Evolutionary conservation across 2,888 invertebrate genomes (phyloP), one percentile per base, ranked within the genome.

Genomic region (Chrysina gloriosa): DNA sequence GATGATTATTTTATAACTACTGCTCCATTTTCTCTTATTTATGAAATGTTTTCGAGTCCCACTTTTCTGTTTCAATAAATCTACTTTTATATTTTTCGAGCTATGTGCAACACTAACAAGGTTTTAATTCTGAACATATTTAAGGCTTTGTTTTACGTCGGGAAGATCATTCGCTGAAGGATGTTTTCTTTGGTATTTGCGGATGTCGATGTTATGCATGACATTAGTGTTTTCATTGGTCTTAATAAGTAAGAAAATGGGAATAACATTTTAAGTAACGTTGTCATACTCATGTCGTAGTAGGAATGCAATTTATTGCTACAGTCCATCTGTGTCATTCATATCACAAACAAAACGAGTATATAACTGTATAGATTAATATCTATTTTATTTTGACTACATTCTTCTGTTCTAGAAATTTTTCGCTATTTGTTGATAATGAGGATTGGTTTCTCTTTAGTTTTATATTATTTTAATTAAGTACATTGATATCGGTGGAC

Each of bases 21-120:
- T 42, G 2, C 11, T 56, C 29, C 27, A 63, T 25, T 50, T 50
- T 52, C 14, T 52, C 34, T 52, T 1, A 11, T 65, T 52, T 25
- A 52, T 52, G 36, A 36, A 34, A 61, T 45, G 34, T 27, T 65
- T 42, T 52, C 36, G 34, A 61, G 19, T 63, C 29, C 34, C 16
- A 39, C 34, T 21, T 63, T 50, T 65, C 16, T 11, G 23, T 65
- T 52, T 65, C 5, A 56, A 65, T 52, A 65, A 63, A 65, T 65
- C 52, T 39, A 65, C 50, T 52, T 63, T 42, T 50, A 65, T 52
- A 65, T 36, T 52, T 63, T 65, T 65, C 36, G 64, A 65, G 64
- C 64, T 50, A 39, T 64, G 48, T 58, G 42, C 58, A 45, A 61
- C 42, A 61, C 42, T 61, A 61, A 61, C 42, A 29, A 58, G 3